Evolutionary conservation across 2,888 invertebrate species (phyloP).

Genomic region (Ariolimax columbianus): DNA sequence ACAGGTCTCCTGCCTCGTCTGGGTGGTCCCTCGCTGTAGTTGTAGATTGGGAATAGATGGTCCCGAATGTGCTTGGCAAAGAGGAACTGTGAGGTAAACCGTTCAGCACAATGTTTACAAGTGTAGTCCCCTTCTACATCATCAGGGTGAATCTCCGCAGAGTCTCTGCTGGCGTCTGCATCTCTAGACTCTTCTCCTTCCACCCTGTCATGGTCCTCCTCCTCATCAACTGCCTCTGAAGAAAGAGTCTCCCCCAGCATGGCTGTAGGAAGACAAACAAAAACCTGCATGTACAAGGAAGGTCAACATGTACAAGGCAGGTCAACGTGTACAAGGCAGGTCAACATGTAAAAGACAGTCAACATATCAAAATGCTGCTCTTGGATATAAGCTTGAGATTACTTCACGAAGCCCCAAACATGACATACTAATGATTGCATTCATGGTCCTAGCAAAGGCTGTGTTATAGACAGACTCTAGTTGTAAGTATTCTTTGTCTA

Average conservation of each 20-base stretch:
- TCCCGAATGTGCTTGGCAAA: slow-evolving; percentile 66
- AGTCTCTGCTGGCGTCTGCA: slow-evolving; percentile 34
- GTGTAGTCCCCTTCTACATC: slow-evolving; percentile 52
- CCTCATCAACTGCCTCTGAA: slow-evolving; percentile 27
- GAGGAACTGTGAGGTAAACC: slow-evolving; percentile 59
- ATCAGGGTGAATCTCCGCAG: slow-evolving; percentile 44
- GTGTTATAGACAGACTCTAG: too few relatives aligned
- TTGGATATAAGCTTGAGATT: too few relatives aligned
- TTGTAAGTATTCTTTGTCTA: too few relatives aligned
- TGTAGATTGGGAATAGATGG: slow-evolving; percentile 58
- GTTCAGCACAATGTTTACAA: slow-evolving; percentile 64
- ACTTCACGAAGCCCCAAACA: too few relatives aligned
- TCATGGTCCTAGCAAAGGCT: too few relatives aligned
- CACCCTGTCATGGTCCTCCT: slow-evolving; percentile 2
- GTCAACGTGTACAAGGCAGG: too few relatives aligned
- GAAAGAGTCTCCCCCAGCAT: slow-evolving; percentile 59
- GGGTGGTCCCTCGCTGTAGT: slow-evolving; percentile 47
- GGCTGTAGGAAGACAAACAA: slow-evolving; percentile 52
- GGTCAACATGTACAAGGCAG: too few relatives aligned
- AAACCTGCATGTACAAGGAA: background rate
- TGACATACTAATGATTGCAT: too few relatives aligned
- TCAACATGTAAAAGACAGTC: too few relatives aligned
- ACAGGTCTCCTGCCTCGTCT: slow-evolving; percentile 48
- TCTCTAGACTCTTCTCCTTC: slow-evolving; percentile 36
- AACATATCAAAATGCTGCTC: too few relatives aligned